Base-by-base conservation (phyloP, 1,140 invertebrate genomes). In the Drosophila arizonae region DNA sequence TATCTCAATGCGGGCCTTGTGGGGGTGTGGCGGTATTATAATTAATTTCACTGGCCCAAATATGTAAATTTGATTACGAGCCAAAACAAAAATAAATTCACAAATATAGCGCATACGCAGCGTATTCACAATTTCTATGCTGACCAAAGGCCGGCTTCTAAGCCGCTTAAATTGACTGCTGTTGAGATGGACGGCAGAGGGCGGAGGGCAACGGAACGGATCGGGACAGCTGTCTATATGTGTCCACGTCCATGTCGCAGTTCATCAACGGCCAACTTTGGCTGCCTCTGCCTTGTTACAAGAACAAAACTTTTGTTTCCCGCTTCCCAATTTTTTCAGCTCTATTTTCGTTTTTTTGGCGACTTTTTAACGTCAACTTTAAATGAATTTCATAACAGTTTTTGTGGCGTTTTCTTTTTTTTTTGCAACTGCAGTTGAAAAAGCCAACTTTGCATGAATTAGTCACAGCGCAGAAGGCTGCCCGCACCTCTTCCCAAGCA, bases 1-100 rank as follows among this genome's bases (percentile, higher is more conserved):
- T 54, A 30, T 66, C 30, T 46, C 28, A 51, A 50, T 77, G 13
- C 58, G 65, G 48, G 58, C 48, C 51, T 56, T 72, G 61, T 77
- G 48, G 6, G 36, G 13, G 36, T 73, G 74, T 67, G 70, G 75
- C 51, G 61, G 82, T 52, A 87, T 81, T 87, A 87, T 86, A 86
- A 86, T 86, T 86, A 86, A 86, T 86, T 86, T 87, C 55, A 72
- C 64, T 77, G 76, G 68, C 65, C 82, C 78, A 86, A 87, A 87
- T 86, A 87, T 86, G 78, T 82, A 86, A 76, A 87, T 87, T 86
- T 81, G 71, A 82, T 73, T 81, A 73, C 79, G 75, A 68, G 69
- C 76, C 55, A 57, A 79, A 87, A 73, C 69, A 81, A 74, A 79
- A 81, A 67, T 62, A 74, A 67, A 82, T 79, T 58, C 75, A 78